Conservation (phyloP, 2,888 invertebrate species). For the Metacarcinus magister region DNA sequence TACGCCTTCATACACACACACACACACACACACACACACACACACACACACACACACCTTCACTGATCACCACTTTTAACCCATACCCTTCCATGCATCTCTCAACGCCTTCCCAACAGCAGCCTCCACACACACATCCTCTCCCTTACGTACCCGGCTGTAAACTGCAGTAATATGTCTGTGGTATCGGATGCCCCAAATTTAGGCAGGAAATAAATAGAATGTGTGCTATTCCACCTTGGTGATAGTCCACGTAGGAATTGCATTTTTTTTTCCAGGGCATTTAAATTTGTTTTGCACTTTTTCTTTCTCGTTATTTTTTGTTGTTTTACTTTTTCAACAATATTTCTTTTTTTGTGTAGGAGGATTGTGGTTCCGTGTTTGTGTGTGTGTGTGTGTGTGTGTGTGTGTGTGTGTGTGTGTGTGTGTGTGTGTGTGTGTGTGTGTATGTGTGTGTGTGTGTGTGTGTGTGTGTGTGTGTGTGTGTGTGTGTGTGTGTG, state of each 20-base stretch:
- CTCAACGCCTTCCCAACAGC: not conserved
- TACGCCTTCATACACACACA: too few relatives aligned
- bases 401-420: not conserved
- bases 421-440: too few relatives aligned
- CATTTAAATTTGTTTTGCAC: not conserved
- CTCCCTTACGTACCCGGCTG: not conserved
- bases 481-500: too few relatives aligned
- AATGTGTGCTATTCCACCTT: not conserved
- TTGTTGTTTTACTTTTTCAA: not conserved
- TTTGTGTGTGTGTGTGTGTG: not conserved
- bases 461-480: too few relatives aligned
- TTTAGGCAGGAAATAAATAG: not conserved
- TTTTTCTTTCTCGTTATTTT: not conserved
- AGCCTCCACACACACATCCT: not conserved
- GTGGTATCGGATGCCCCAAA: not conserved
- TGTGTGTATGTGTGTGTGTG: too few relatives aligned
- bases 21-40: too few relatives aligned
- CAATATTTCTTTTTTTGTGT: not conserved
- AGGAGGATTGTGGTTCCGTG: not conserved
- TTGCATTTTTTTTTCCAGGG: not conserved
- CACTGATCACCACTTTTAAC: not conserved
- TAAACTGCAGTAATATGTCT: not conserved
- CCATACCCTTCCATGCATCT: not conserved
- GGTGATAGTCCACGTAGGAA: not conserved
- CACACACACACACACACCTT: too few relatives aligned